Evolutionary conservation across 2,113 vertebrate genomes (phyloP).

Genomic region (Nycticebus coucang): DNA sequence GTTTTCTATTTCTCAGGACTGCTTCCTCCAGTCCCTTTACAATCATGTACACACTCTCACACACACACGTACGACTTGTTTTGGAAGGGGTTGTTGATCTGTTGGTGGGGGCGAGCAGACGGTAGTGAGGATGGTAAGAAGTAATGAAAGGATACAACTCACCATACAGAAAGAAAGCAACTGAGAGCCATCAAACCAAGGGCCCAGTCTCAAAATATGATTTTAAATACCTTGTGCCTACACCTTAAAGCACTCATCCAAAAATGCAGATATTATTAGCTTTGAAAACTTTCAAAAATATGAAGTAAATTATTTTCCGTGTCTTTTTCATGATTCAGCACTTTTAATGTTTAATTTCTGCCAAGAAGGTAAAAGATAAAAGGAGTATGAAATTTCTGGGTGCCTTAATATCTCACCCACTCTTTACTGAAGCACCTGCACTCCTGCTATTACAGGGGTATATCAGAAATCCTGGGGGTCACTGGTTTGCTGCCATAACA

Average conservation of each 20-base stretch:
- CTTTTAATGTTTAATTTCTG: slow-evolving; percentile 61
- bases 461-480: neutral
- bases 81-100: neutral
- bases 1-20: slow-evolving; percentile 8
- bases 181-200: neutral
- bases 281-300: slow-evolving; percentile 64
- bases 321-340: slow-evolving; percentile 75
- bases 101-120: neutral
- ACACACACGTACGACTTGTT: neutral
- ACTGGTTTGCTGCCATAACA: neutral
- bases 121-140: neutral
- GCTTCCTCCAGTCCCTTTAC: slow-evolving; percentile 25
- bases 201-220: neutral
- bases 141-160: slow-evolving; percentile 30
- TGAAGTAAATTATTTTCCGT: slow-evolving; percentile 38
- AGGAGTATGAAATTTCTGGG: neutral
- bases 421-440: neutral
- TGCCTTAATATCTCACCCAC: neutral
- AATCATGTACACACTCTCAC: neutral
- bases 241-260: neutral
- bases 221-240: neutral
- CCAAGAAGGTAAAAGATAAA: slow-evolving; percentile 51
- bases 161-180: neutral
- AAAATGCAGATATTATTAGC: neutral
- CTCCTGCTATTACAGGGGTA: neutral